Percentiles rank a stretch among this genome's conserved stretches.
Conservation (phyloP, 2,113 vertebrate genomes). For the Balaeniceps rex region DNA sequence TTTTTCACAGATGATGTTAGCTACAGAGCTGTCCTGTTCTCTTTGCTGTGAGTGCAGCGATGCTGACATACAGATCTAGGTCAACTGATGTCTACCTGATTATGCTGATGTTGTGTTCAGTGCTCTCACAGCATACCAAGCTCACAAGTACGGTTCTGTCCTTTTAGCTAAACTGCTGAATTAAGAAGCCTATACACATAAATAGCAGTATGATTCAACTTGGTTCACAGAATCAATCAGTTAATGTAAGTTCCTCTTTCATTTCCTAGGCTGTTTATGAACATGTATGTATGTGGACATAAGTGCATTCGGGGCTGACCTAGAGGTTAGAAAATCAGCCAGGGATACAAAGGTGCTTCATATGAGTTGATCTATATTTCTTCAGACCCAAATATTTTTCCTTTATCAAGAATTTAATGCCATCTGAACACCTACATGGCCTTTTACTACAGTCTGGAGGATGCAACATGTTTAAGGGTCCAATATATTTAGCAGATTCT, state of each 20-base stretch:
- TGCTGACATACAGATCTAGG: not conserved
- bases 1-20: not conserved
- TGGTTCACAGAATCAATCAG: not conserved
- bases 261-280: not conserved
- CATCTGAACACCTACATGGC: not conserved
- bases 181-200: not conserved
- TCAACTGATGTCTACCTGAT: not conserved
- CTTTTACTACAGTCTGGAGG: not conserved
- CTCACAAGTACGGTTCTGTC: not conserved
- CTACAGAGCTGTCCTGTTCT: not conserved
- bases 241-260: not conserved
- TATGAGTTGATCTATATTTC: not conserved
- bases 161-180: not conserved
- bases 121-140: not conserved
- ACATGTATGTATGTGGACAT: not conserved
- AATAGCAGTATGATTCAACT: not conserved
- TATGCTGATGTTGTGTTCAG: not conserved
- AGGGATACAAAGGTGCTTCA: not conserved
- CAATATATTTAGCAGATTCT: not conserved
- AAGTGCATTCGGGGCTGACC: not conserved
- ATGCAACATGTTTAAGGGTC: not conserved
- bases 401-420: not conserved
- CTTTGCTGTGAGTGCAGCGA: not conserved
- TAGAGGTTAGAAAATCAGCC: not conserved
- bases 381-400: not conserved